phyloP scores from a whole-genome alignment of 2,888 invertebrate species.

The Andrena minutula region DNA sequence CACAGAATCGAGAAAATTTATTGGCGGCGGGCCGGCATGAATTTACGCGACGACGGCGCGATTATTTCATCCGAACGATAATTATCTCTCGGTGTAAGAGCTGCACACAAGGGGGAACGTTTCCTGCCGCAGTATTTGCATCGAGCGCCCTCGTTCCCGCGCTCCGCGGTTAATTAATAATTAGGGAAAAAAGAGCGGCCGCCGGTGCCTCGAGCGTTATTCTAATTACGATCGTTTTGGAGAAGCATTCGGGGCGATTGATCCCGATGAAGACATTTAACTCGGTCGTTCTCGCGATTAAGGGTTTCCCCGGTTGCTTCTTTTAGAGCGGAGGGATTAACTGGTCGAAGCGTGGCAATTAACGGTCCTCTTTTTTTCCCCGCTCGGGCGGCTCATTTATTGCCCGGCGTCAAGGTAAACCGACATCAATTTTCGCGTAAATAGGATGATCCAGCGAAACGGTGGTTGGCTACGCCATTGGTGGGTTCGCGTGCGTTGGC shows the following conservation, averaged over 20 bases:
- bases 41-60: conserved; percentile 26
- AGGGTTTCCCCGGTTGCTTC: not conserved
- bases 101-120: not conserved
- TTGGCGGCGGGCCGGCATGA: not conserved
- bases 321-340: not conserved
- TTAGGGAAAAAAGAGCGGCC: not conserved
- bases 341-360: conserved; percentile 27
- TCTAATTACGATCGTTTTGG: not conserved
- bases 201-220: not conserved
- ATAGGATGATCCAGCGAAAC: not conserved
- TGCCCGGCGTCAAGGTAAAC: not conserved
- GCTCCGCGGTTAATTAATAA: conserved; percentile 17
- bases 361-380: conserved; percentile 13
- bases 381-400: not conserved
- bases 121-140: conserved; percentile 18
- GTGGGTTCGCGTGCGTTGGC: conserved; percentile 73
- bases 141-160: not conserved
- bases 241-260: not conserved
- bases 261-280: conserved; percentile 27
- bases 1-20: conserved; percentile 11
- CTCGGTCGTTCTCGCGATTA: not conserved
- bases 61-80: conserved; percentile 21
- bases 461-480: conserved; percentile 65
- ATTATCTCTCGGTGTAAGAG: conserved; percentile 18
- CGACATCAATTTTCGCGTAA: conserved; percentile 1